Base-by-base conservation (phyloP, 2,797 vertebrate species). In the Echiichthys vipera region DNA sequence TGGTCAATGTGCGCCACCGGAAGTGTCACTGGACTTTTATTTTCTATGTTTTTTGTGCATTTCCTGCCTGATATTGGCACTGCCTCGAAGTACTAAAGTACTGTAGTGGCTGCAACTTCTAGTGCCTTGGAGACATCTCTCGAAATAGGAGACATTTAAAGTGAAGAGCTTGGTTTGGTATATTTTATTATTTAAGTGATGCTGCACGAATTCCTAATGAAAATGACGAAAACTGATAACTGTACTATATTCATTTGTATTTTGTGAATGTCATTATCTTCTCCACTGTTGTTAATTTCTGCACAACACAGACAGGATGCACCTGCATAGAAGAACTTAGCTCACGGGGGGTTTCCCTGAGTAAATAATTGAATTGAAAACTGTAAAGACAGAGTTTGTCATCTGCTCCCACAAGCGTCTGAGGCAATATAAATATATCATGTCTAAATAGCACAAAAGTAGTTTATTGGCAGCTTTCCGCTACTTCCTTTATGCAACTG, bases 361-460 rank as follows among this genome's bases (percentile, higher is more conserved):
- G 25, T 83, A 67, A 80, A 85, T 88, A 80, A 88, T 81, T 81
- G 36, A 87, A 86, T 45, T 68, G 70, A 61, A 88, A 84, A 89
- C 77, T 50, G 67, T 39, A n/a, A 58, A 79, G 68, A 78, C 77
- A 36, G 34, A 69, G 51, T 83, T 77, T 74, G 42, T 57, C 70
- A 73, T 76, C 46, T 49, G 77, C 71, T 74, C 63, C 67, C 42
- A 59, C 46, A 54, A 73, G 37, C 15, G 29, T 83, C 59, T 72
- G 32, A 84, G 63, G 49, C 40, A 61, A 83, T 79, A 49, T 45
- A 73, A 81, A 71, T 62, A 72, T 37, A 79, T 77, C 64, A 59
- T 12, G 34, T 53, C 40, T 82, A 67, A 84, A 67, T 47, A 75
- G 64, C 47, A 32, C 50, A 24, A 45, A 37, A 34, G 55, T 50